Evolutionary conservation across 53 echinoderm and acorn worm species (phyloP).

Genomic region (Patiria pectinifera): DNA sequence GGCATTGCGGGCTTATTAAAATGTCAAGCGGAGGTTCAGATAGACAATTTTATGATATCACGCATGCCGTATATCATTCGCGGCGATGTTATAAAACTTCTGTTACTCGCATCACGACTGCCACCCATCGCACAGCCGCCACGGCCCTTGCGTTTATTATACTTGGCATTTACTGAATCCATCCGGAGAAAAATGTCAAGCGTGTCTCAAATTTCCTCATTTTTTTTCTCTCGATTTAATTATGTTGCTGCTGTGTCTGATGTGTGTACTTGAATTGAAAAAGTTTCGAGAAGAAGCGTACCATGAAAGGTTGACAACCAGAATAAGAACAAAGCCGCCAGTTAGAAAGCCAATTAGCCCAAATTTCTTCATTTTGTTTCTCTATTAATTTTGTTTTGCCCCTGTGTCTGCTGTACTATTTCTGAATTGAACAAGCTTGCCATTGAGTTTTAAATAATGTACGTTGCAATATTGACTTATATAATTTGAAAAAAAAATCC

Average conservation of each 20-base stretch:
- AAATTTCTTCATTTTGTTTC: too few species aligned
- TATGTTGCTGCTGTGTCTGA: not conserved
- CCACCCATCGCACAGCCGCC: not conserved
- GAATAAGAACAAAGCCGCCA: not conserved
- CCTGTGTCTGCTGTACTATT: too few species aligned
- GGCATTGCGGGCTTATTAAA: not conserved
- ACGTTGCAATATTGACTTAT: too few species aligned
- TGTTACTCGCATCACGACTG: not conserved
- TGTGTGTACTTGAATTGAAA: not conserved
- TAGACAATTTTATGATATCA: not conserved
- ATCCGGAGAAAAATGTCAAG: slow-evolving; percentile 13
- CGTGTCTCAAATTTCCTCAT: slow-evolving; percentile 25
- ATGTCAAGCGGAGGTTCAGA: not conserved
- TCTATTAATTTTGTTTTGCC: too few species aligned
- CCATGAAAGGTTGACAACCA: not conserved
- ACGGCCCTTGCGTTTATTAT: not conserved
- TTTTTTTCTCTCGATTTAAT: not conserved
- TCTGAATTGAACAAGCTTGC: too few species aligned
- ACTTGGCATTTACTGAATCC: slow-evolving; percentile 14
- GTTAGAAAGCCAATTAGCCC: not conserved
- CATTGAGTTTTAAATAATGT: too few species aligned
- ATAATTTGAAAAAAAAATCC: too few species aligned
- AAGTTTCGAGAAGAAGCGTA: not conserved
- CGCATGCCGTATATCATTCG: not conserved
- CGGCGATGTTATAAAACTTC: slow-evolving; percentile 15